phyloP scores from a whole-genome alignment of 2,888 invertebrate genomes.

The Drosophila subsilvestris region DNA sequence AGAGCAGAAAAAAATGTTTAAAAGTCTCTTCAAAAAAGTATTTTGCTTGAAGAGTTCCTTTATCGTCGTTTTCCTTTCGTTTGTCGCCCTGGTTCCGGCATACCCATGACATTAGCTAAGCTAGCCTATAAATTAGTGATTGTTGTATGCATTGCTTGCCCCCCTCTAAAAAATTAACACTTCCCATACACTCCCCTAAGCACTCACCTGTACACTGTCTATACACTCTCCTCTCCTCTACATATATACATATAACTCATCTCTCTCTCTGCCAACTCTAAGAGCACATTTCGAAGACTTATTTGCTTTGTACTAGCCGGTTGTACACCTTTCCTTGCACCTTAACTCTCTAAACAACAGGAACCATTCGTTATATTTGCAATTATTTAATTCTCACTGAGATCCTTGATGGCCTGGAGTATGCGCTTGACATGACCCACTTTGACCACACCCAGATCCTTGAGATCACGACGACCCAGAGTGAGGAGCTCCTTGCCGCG shows the following conservation, averaged over 20 bases:
- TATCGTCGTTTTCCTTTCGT: slow-evolving; percentile 1
- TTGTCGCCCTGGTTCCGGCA: not conserved
- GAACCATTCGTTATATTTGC: slow-evolving; percentile 34
- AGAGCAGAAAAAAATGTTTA: not conserved
- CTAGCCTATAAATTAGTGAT: slow-evolving; percentile 76
- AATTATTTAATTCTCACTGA: slow-evolving; percentile 83
- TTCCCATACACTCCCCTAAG: slow-evolving; percentile 43
- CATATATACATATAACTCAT: slow-evolving; percentile 7
- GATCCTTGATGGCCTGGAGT: slow-evolving; percentile 95
- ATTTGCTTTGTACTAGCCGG: slow-evolving; percentile 58
- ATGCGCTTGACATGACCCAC: slow-evolving; percentile 98
- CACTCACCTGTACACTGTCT: slow-evolving; percentile 1
- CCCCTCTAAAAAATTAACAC: slow-evolving; percentile 41
- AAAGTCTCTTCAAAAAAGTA: not conserved
- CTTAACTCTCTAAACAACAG: slow-evolving; percentile 24
- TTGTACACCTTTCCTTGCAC: slow-evolving; percentile 1
- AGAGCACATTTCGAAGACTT: slow-evolving; percentile 51
- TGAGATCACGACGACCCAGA: slow-evolving; percentile 92
- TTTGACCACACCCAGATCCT: slow-evolving; percentile 96
- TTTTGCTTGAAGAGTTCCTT: not conserved
- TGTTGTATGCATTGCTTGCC: slow-evolving; percentile 71
- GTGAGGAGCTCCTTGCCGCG: slow-evolving; percentile 94
- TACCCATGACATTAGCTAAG: slow-evolving; percentile 58
- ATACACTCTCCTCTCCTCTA: slow-evolving; percentile 12
- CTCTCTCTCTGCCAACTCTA: slow-evolving; percentile 29